Evolutionary conservation across 2,797 vertebrate genomes (phyloP).

Genomic region (Kryptopterus vitreolus): DNA sequence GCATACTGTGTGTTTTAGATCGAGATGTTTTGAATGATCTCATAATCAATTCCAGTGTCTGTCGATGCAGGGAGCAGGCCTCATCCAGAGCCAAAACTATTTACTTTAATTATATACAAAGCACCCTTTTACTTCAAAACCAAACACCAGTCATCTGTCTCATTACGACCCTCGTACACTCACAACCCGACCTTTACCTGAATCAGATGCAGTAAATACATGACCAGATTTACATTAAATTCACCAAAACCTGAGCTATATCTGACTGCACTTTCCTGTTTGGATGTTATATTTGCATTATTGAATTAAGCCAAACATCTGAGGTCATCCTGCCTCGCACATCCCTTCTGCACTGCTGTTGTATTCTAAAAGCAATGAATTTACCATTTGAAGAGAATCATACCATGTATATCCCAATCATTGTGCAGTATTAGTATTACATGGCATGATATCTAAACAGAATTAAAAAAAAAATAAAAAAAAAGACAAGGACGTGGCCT

Average conservation of each 20-base stretch:
- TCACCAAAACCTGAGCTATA: background rate
- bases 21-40: background rate
- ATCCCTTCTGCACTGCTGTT: background rate
- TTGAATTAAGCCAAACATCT: background rate
- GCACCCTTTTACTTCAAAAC: background rate
- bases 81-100: background rate
- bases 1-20: background rate
- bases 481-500: slow-evolving; percentile 32
- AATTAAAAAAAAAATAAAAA: background rate
- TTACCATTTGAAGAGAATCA: background rate
- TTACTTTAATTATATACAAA: background rate
- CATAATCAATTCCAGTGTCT: background rate
- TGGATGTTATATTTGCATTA: background rate
- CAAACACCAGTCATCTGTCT: background rate
- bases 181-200: too few relatives aligned
- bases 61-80: background rate
- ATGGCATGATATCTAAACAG: background rate
- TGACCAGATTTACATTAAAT: background rate
- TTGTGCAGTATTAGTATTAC: background rate
- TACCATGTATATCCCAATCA: background rate
- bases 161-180: background rate
- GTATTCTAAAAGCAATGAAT: background rate
- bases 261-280: background rate
- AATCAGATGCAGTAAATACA: background rate
- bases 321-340: slow-evolving; percentile 2